Evolutionary conservation across 2,113 vertebrate species (phyloP), one percentile per base, ranked within the genome.

Genomic region (Scatophagus argus): DNA sequence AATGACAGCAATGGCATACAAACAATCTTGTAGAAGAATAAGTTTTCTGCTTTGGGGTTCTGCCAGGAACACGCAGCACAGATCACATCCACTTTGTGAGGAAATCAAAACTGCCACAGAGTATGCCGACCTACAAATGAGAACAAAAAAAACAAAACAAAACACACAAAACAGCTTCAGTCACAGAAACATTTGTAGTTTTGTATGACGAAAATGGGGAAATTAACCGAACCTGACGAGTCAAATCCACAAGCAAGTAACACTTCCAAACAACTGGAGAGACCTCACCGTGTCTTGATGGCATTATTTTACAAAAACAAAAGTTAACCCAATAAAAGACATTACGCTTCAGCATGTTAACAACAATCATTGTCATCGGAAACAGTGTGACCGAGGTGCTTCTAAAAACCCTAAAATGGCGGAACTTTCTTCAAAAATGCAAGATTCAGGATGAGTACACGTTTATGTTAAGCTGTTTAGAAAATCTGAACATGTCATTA

Each of bases 21-120:
- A 92, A 87, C 73, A 66, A 89, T 91, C 87, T 87, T 23, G 91
- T 95, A 95, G 78, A 95, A 96, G 94, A 95, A 95, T 95, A 94
- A 79, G 75, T 87, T 91, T 73, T 88, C 60, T 78, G 65, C 68
- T 86, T 81, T 84, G 71, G 69, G 77, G 43, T 77, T 70, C 61
- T 46, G 71, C 54, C 38, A 79, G 49, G n/a, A 9, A 32, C 54
- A 39, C 23, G 31, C 65, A 63, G 39, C 29, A 39, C 59, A 64
- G 21, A 55, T 41, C 38, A 68, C 58, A 39, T 63, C 58, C 66
- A 36, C 25, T 65, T 60, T 58, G 41, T 43, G 36, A 68, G 19
- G 2, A 83, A 83, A 72, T 47, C 5, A 63, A 67, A 83, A 59
- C 29, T 34, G 36, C 21, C 62, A 29, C 17, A 27, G 3, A 27